These are phyloP conservation scores for Dunckerocampus dactyliophorus DNA, from an alignment of 2,113 vertebrate genomes.

Conservation along the genomic window DNA sequence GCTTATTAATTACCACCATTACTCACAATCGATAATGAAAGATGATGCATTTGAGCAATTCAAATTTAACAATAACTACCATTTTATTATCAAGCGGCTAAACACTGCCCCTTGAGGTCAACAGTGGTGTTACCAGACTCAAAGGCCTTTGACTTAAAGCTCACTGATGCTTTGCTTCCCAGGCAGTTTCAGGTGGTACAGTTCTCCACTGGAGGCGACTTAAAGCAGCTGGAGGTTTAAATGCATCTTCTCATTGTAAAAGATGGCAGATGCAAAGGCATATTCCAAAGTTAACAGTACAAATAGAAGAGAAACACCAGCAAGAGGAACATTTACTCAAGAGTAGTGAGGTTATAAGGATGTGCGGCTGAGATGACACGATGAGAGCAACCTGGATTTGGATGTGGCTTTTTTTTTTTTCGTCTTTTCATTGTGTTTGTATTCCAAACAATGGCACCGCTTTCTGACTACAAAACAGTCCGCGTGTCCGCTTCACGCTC, in stretches of 20 bases:
- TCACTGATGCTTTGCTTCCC: no score
- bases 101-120: no score
- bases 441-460: conserved; percentile 38
- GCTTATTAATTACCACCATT: no score
- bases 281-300: conserved; percentile 73
- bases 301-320: conserved; percentile 70
- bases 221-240: conserved; percentile 24
- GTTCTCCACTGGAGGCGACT: neutral
- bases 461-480: conserved; percentile 41
- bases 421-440: conserved; percentile 22
- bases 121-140: no score
- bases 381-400: conserved; percentile 66
- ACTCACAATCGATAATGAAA: no score
- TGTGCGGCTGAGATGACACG: conserved; percentile 47
- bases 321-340: conserved; percentile 60
- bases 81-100: no score
- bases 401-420: conserved; percentile 18
- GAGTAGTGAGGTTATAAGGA: conserved; percentile 56
- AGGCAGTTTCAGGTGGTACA: no score
- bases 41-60: neutral
- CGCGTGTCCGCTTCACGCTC: conserved; percentile 40
- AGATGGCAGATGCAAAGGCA: conserved; percentile 68
- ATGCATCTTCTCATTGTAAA: conserved; percentile 38
- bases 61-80: neutral
- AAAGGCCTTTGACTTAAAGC: no score